Percentiles rank a stretch among this genome's conserved stretches.
These are phyloP conservation scores for Sigmodon hispidus DNA, from an alignment of 2,113 vertebrate genomes.

Conservation along the genomic window DNA sequence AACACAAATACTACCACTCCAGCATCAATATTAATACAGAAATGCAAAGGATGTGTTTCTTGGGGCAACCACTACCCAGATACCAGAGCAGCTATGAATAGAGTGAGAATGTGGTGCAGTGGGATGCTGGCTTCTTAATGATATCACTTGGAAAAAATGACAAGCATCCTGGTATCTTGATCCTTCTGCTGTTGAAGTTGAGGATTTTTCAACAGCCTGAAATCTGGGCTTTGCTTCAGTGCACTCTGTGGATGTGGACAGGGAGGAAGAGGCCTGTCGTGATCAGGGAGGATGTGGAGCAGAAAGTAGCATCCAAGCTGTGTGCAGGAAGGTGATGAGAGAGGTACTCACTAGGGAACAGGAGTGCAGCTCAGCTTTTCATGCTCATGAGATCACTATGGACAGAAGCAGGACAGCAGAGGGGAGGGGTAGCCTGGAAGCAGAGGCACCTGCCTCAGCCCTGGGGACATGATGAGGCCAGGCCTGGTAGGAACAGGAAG, in stretches of 20 bases:
- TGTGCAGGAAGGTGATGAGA: background rate
- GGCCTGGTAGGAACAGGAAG: background rate
- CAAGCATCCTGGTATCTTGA: background rate
- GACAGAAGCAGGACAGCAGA: background rate
- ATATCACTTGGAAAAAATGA: conserved; percentile 9
- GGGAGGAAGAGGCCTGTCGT: background rate
- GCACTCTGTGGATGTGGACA: too few relatives aligned
- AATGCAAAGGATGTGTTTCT: background rate
- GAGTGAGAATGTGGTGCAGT: background rate
- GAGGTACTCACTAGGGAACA: background rate
- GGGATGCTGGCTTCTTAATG: background rate
- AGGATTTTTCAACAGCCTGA: background rate
- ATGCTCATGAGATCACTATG: background rate
- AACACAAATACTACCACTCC: background rate
- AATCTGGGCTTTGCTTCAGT: background rate
- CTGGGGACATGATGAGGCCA: background rate
- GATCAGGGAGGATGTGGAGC: background rate
- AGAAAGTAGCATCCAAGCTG: background rate
- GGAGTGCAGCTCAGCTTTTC: background rate
- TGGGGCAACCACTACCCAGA: background rate
- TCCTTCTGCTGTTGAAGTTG: background rate
- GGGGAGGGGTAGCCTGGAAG: background rate
- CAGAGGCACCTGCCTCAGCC: background rate
- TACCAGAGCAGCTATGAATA: background rate
- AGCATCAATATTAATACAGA: background rate